Percentiles rank a stretch among this genome's conserved stretches.
phyloP scores from a whole-genome alignment of 2,113 vertebrate genomes.

The Chionis minor region DNA sequence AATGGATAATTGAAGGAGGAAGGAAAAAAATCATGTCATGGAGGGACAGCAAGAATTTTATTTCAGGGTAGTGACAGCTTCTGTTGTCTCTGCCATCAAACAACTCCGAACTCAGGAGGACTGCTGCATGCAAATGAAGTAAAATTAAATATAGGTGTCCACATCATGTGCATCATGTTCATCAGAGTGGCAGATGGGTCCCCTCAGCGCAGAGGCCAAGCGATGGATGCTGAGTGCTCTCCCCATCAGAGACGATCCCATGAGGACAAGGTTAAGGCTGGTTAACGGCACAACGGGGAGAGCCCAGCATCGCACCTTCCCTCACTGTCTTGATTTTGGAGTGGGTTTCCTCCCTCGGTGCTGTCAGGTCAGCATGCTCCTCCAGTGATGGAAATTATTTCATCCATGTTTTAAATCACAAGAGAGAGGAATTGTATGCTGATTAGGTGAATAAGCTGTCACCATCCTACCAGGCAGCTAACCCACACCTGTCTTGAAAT shows the following conservation, averaged over 20 bases:
- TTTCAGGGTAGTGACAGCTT: constrained; percentile 30
- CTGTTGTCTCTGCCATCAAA: constrained; percentile 7
- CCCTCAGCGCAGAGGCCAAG: background rate
- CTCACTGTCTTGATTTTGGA: background rate
- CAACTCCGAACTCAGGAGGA: background rate
- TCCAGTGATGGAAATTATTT: background rate
- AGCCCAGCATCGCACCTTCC: background rate
- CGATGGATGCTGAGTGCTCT: background rate
- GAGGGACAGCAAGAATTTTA: constrained; percentile 1
- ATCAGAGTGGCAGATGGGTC: background rate
- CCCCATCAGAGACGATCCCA: rapidly evolving
- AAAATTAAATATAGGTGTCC: background rate
- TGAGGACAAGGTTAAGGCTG: background rate
- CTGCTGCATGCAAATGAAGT: constrained; percentile 26
- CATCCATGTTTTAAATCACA: background rate
- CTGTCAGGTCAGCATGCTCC: background rate
- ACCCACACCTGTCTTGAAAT: background rate
- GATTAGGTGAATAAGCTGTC: background rate
- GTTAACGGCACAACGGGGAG: background rate
- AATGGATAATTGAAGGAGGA: background rate
- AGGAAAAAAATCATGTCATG: background rate
- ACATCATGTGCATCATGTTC: background rate
- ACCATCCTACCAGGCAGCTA: background rate
- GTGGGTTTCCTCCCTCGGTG: background rate
- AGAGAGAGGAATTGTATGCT: background rate